Conservation (phyloP, 1,140 invertebrate species). For the Caerostris darwini region DNA sequence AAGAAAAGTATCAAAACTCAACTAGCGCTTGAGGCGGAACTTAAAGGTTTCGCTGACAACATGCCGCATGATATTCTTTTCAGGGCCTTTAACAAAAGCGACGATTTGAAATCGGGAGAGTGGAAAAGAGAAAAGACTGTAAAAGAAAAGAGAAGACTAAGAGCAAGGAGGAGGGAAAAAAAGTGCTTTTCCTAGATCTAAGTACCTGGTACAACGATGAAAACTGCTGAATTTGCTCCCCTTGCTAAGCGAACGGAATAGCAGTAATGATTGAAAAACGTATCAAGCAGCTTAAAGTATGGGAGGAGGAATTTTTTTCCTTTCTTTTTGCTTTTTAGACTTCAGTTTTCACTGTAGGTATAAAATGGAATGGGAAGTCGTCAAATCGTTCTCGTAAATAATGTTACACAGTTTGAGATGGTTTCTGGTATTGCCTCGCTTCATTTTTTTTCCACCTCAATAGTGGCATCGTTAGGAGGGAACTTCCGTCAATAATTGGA, state of each 20-base stretch:
- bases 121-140: slow-evolving; percentile 59
- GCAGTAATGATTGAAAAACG: slow-evolving; percentile 65
- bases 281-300: slow-evolving; percentile 62
- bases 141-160: slow-evolving; percentile 24
- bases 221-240: slow-evolving; percentile 65
- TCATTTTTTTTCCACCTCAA: slow-evolving; percentile 16
- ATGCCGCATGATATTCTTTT: slow-evolving; percentile 71
- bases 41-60: slow-evolving; percentile 69
- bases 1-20: slow-evolving; percentile 54
- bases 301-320: neutral
- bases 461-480: neutral
- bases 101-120: slow-evolving; percentile 51
- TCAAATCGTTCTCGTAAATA: slow-evolving; percentile 55
- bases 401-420: slow-evolving; percentile 31
- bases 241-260: slow-evolving; percentile 30
- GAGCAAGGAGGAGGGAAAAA: slow-evolving; percentile 25
- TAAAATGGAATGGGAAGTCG: slow-evolving; percentile 51
- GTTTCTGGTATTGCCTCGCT: slow-evolving; percentile 21
- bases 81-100: slow-evolving; percentile 31
- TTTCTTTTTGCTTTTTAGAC: slow-evolving; percentile 5
- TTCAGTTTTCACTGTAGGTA: slow-evolving; percentile 16
- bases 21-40: slow-evolving; percentile 8
- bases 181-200: slow-evolving; percentile 37
- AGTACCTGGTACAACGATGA: slow-evolving; percentile 64
- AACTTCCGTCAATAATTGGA: neutral